Base-by-base conservation (phyloP, 2,797 vertebrate genomes). In the Crax fasciolata region DNA sequence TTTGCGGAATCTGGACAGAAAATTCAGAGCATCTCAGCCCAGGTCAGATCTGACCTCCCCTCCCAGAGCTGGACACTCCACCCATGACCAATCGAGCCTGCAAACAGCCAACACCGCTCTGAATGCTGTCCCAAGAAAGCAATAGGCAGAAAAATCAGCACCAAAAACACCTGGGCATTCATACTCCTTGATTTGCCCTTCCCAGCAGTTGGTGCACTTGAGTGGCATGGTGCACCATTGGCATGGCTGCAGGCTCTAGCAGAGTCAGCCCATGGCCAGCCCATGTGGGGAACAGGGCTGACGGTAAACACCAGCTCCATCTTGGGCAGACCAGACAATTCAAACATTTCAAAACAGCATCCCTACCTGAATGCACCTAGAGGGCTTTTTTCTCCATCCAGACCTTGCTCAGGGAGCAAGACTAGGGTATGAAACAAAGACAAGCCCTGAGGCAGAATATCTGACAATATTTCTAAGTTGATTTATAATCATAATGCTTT, bases 201-300 rank as follows among this genome's bases (percentile, higher is more conserved):
- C 38, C 54, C 11, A 18, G n/a, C 39, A 43, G 55, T 66, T 8
- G 17, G 21, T 28, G 27, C 32, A 27, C 39, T 63, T 18, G 35
- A 1, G 1, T 0, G 2, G 43, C 23, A 39, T 30, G n/a, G 67
- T 51, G 48, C 25, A 72, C 3, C n/a, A 4, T n/a, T 20, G 55
- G 20, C 5, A 30, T 1, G 8, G 67, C 24, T 0, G 0, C 20
- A 43, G 74, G 30, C 8, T 49, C 44, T 14, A 4, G 4, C 1
- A 2, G n/a, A 55, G 39, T 23, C 46, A 68, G 38, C 27, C 15
- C 1, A 0, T 8, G 12, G 4, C 28, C 77, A 51, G 54, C 6
- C 14, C 77, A 48, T 0, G 4, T 43, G 0, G 6, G 7, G n/a
- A 84, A 15, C 10, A 57, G 41, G 32, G 62, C 51, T 44, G 28